These are phyloP conservation scores for Callorhinus ursinus DNA, from an alignment of 2,113 vertebrate genomes.

Conservation along the genomic window DNA sequence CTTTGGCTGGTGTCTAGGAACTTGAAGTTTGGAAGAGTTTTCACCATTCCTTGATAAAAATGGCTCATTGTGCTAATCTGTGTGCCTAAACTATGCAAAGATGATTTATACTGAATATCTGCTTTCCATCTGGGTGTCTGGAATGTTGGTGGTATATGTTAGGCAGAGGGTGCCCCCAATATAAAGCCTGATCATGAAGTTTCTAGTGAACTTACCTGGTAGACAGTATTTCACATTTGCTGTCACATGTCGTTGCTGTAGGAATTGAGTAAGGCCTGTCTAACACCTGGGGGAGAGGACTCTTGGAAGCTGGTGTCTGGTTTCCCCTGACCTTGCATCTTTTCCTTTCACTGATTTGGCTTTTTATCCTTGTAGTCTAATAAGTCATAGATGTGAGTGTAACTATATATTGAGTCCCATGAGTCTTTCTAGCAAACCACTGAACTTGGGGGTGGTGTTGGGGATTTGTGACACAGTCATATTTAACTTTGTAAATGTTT, in stretches of 20 bases:
- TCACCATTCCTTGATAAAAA: background rate
- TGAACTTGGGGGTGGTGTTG: background rate
- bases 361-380: slow-evolving; percentile 30
- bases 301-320: background rate
- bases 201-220: background rate
- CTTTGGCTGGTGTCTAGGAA: background rate
- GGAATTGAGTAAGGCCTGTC: background rate
- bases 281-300: background rate
- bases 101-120: background rate
- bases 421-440: background rate
- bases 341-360: slow-evolving; percentile 46
- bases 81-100: background rate
- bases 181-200: background rate
- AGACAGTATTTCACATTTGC: background rate
- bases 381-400: background rate
- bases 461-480: background rate
- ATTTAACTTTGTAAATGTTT: background rate
- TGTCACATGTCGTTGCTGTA: background rate
- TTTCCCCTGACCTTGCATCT: background rate
- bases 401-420: background rate
- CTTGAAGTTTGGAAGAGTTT: slow-evolving; percentile 43
- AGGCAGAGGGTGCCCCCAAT: background rate
- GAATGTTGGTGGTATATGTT: background rate
- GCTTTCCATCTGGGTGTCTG: background rate
- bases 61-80: background rate